Conservation (phyloP, 2,113 vertebrate species). For the Zosterops japonicus region DNA sequence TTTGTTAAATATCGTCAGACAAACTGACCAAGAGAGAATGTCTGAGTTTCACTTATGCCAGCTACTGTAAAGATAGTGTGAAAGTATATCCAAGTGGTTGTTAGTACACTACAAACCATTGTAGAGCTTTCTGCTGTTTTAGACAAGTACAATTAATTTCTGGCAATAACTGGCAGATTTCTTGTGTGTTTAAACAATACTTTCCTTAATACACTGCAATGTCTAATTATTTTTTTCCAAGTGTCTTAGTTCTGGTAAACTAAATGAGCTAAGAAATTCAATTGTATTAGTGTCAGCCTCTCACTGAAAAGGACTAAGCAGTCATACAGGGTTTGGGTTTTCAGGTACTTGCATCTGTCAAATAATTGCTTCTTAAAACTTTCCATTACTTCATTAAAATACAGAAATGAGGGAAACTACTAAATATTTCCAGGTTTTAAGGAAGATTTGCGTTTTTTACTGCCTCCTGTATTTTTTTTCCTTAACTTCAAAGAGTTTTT, state of each 20-base stretch:
- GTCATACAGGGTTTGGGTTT: not conserved
- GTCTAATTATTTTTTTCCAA: not conserved
- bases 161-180: not conserved
- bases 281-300: not conserved
- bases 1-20: not conserved
- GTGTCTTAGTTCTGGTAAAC: not conserved
- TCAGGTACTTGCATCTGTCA: not conserved
- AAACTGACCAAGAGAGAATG: not conserved
- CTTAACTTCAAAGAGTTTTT: not conserved
- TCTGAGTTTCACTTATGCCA: not conserved
- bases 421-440: not conserved
- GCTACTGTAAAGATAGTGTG: not conserved
- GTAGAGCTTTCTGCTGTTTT: not conserved
- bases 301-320: not conserved
- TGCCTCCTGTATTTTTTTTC: not conserved
- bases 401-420: not conserved
- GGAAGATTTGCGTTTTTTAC: not conserved
- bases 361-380: not conserved
- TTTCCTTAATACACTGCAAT: not conserved
- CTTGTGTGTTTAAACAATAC: not conserved
- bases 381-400: not conserved
- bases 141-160: not conserved
- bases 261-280: not conserved
- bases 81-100: not conserved
- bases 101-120: not conserved